Evolutionary conservation across 2,113 vertebrate genomes (phyloP), one percentile per base, ranked within the genome.

Genomic region (Coryphaenoides rupestris): DNA sequence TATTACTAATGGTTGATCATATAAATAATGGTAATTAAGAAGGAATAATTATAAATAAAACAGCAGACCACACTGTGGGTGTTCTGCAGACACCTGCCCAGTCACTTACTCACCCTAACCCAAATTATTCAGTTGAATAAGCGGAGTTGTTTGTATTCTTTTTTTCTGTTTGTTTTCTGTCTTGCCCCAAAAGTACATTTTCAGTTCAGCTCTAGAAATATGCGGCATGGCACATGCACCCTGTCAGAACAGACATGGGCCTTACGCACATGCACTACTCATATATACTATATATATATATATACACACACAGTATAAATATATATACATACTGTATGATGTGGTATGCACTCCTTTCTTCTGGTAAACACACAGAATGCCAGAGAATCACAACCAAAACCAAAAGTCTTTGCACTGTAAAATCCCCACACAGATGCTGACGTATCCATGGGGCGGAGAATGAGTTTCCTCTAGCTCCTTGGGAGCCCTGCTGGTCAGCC

Each of bases 201-300:
- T 64, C 62, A 65, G 50, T 58, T 28, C 54, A 59, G 22, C 21
- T 66, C 80, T 82, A 86, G 74, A 83, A 84, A 88, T 89, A 86
- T 60, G 61, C 63, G 55, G 56, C 81, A 70, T 73, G 15, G 76
- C 66, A 66, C 58, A 22, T 57, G 63, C 40, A 68, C 26, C 67
- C 79, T 67, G 68, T 82, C 75, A 65, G 64, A 61, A 40, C 63
- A 58, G 68, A 77, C 80, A 74, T 84, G 85, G n/a, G n/a, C n/a
- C 86, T 73, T 88, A 82, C 73, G 80, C 82, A 73, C 63, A 72
- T 57, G 60, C 58, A 72, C 84, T 84, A 86, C 87, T 86, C 80
- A 79, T 86, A 82, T n/a, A n/a, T n/a, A n/a, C n/a, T n/a, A n/a
- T n/a, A n/a, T n/a, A n/a, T n/a, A n/a, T n/a, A n/a, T n/a, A n/a